Evolutionary conservation across 2,888 invertebrate genomes (phyloP), one percentile per base, ranked within the genome.

Genomic region (Ormyrus thymus): DNA sequence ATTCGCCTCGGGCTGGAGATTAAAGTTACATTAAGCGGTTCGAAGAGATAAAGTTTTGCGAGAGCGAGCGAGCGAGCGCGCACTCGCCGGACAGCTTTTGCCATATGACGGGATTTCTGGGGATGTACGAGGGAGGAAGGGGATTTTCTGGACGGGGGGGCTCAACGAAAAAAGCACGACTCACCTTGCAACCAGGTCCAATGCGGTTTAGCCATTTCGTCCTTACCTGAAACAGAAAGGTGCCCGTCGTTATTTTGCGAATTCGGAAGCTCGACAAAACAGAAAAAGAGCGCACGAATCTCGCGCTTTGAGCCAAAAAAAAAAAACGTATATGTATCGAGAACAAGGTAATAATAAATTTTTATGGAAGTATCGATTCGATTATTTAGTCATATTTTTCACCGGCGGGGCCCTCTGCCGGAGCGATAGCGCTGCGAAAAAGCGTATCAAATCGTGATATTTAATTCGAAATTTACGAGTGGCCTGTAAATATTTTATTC

Each of bases 101-200:
- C 80, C 80, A 78, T 78, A 66, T 79, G 76, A 79, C 76, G 62
- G 79, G 78, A 80, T 77, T 61, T 77, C 62, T 62, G 8, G 64
- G 74, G 68, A 46, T 62, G 68, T 64, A 8, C 29, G 29, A 65
- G 15, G 61, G 76, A 15, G 53, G 56, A 61, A 29, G 50, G 50
- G 71, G 61, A 45, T 65, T 69, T 74, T 64, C 7, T 76, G 45
- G 64, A 58, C 8, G 58, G 62, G 46, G 56, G 80, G 71, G 76
- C 70, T 76, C 76, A 69, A 80, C 58, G 82, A 84, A 84, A 83
- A 85, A 85, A 86, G 86, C 86, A 86, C 84, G 85, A 89, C 89
- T 89, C 89, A 89, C 89, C 89, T 89, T 89, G 88, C 87, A 88
- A 88, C 87, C 88, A 88, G 86, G 88, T 89, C 89, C 89, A 89